phyloP scores from a whole-genome alignment of 1,140 invertebrate genomes.

The Ceratoteleas bidentatus region DNA sequence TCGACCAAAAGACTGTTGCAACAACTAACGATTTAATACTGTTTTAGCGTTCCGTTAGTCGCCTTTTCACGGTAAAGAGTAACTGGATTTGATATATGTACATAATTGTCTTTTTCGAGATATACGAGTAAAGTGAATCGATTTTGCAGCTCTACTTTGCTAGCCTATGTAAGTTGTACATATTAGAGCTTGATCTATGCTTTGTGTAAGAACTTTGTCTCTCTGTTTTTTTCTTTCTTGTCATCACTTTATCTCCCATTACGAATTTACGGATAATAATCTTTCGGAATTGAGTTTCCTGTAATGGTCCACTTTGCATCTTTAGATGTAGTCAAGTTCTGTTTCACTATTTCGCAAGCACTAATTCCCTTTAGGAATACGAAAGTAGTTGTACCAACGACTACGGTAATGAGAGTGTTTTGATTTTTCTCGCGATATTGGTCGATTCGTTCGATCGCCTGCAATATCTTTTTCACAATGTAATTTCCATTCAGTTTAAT shows the following conservation, averaged over 20 bases:
- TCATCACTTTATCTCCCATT: neutral
- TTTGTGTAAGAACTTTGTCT: slow-evolving; percentile 2
- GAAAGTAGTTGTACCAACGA: slow-evolving; percentile 1
- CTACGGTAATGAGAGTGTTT: neutral
- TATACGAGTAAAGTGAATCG: too few relatives aligned
- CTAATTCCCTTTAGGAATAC: slow-evolving; percentile 21
- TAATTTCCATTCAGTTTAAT: too few relatives aligned
- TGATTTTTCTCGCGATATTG: neutral
- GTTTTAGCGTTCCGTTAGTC: too few relatives aligned
- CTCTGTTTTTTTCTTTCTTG: too few relatives aligned
- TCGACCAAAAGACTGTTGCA: too few relatives aligned
- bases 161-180: slow-evolving; percentile 20
- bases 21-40: too few relatives aligned
- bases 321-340: slow-evolving; percentile 23
- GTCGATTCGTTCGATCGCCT: neutral
- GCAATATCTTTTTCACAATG: neutral
- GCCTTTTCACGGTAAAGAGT: too few relatives aligned
- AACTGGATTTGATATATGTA: too few relatives aligned
- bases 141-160: slow-evolving; percentile 6
- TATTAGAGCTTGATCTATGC: slow-evolving; percentile 20
- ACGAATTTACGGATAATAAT: slow-evolving; percentile 15
- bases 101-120: too few relatives aligned
- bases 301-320: slow-evolving; percentile 15
- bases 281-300: slow-evolving; percentile 9
- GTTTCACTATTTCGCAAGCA: slow-evolving; percentile 20